A percentile compares a stretch with the other conserved stretches of the same genome.
These are phyloP conservation scores for Platanista minor DNA, from an alignment of 2,113 vertebrate genomes.

Conservation along the genomic window DNA sequence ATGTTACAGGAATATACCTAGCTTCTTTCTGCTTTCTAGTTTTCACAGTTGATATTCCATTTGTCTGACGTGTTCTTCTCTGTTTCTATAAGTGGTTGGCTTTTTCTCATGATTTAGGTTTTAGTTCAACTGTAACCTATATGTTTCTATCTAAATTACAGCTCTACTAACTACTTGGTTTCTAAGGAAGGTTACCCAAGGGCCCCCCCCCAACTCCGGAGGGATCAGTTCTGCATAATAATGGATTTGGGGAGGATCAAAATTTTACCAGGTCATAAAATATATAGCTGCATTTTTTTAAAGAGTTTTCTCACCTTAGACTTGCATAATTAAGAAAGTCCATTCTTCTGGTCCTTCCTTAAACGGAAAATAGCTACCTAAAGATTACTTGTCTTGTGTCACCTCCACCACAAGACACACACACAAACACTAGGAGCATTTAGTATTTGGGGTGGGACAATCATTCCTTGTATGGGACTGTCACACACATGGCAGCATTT, in stretches of 20 bases:
- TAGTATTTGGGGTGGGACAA: not conserved
- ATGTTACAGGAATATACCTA: not conserved
- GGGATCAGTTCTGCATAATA: not conserved
- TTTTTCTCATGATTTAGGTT: not conserved
- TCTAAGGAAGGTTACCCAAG: not conserved
- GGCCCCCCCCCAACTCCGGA: accelerated
- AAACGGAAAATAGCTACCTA: not conserved
- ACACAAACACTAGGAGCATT: no score
- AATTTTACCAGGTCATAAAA: not conserved
- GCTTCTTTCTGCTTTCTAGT: not conserved
- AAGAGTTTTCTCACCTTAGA: not conserved
- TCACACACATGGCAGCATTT: not conserved
- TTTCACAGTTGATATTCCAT: not conserved
- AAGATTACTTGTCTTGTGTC: not conserved
- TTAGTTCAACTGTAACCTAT: not conserved
- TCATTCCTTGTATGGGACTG: not conserved
- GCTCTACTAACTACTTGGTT: not conserved
- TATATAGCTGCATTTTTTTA: not conserved
- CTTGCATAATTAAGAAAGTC: not conserved
- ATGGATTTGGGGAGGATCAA: not conserved
- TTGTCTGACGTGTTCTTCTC: not conserved
- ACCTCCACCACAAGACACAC: no score
- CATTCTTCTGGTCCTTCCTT: not conserved
- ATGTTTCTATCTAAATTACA: not conserved
- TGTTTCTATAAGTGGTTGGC: not conserved